A percentile compares a stretch with the other conserved stretches of the same genome.
Conservation (phyloP, 2,888 invertebrate species). For the Trichopoda pennipes region DNA sequence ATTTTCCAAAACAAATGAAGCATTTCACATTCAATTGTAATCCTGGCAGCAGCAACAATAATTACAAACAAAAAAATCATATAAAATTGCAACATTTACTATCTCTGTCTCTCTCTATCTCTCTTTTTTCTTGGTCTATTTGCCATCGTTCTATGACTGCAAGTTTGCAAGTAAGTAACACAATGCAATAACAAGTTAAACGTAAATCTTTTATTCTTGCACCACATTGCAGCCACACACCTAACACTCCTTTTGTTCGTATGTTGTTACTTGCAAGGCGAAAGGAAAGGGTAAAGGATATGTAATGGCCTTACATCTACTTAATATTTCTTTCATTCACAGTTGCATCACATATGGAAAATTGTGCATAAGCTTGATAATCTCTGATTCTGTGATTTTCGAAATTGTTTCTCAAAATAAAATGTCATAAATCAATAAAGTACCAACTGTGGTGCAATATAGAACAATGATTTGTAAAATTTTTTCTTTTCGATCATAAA, state of each 20-base stretch:
- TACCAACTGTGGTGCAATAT: constrained; percentile 76
- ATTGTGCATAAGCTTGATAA: constrained; percentile 73
- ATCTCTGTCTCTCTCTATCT: too few species aligned
- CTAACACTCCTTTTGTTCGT: not conserved
- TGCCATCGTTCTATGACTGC: not conserved
- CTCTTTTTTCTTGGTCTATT: constrained; percentile 52
- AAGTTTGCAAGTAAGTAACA: constrained; percentile 19
- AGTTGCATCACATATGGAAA: constrained; percentile 64
- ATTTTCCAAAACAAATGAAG: constrained; percentile 53
- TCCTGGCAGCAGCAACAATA: constrained; percentile 9
- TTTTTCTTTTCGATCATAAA: too few species aligned
- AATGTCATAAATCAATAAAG: constrained; percentile 80
- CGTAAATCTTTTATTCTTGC: constrained; percentile 63
- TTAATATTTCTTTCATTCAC: constrained; percentile 17
- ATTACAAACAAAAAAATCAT: constrained; percentile 76
- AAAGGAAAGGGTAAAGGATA: not conserved
- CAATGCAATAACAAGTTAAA: constrained; percentile 59
- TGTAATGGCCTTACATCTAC: not conserved
- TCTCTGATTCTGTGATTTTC: constrained; percentile 80
- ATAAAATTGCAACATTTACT: constrained; percentile 75
- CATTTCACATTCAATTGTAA: constrained; percentile 52
- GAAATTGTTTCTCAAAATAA: constrained; percentile 79
- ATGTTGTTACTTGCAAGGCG: not conserved
- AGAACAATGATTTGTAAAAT: not conserved
- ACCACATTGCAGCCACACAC: constrained; percentile 16